These are phyloP conservation scores for Cottoperca gobio DNA, from an alignment of 2,797 vertebrate species.

Conservation along the genomic window DNA sequence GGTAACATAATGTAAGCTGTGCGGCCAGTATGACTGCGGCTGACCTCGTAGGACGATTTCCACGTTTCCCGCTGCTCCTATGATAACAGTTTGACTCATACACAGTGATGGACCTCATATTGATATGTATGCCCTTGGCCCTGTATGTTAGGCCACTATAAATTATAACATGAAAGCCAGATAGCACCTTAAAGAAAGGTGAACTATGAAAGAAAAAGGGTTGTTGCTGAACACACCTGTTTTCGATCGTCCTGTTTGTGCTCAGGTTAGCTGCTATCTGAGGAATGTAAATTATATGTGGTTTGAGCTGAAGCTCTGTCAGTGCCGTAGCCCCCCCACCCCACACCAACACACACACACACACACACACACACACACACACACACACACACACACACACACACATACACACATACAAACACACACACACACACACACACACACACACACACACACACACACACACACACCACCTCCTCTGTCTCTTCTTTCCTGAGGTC, in stretches of 20 bases:
- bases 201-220: slow-evolving; percentile 37
- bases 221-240: slow-evolving; percentile 80
- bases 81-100: slow-evolving; percentile 2
- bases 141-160: not conserved
- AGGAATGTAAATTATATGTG: slow-evolving; percentile 87
- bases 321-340: slow-evolving; percentile 44
- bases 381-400: slow-evolving; percentile 2
- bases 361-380: slow-evolving; percentile 17
- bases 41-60: slow-evolving; percentile 7
- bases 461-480: slow-evolving; percentile 19
- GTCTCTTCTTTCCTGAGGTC: slow-evolving; percentile 39
- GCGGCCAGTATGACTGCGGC: slow-evolving; percentile 1
- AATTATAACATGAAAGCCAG: slow-evolving; percentile 27
- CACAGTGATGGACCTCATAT: not conserved
- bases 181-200: slow-evolving; percentile 41
- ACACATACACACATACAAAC: not conserved
- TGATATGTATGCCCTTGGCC: too few species aligned
- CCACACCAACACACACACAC: not conserved
- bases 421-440: slow-evolving; percentile 16
- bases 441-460: slow-evolving; percentile 21
- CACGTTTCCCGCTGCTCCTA: slow-evolving; percentile 7
- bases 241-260: slow-evolving; percentile 80
- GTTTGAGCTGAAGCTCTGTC: slow-evolving; percentile 69
- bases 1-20: slow-evolving; percentile 43
- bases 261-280: slow-evolving; percentile 81